Percentiles rank a stretch among this genome's conserved stretches.
phyloP scores from a whole-genome alignment of 2,797 vertebrate species.

The Champsocephalus gunnari region DNA sequence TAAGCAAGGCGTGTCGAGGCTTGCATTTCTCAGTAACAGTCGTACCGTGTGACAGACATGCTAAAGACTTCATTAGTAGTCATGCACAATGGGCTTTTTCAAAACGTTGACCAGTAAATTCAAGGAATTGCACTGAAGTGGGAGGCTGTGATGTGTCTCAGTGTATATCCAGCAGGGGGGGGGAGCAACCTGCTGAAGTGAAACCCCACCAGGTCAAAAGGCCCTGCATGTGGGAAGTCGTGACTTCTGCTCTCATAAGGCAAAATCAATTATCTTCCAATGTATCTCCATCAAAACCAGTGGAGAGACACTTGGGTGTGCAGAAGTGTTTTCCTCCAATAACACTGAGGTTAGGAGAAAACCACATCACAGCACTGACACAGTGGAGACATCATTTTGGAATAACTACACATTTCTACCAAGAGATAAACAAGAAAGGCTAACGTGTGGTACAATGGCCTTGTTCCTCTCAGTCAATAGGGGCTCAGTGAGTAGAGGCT shows the following conservation, averaged over 20 bases:
- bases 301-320: not conserved
- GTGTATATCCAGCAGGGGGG: not conserved
- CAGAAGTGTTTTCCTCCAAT: not conserved
- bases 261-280: not conserved
- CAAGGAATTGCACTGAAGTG: not conserved
- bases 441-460: slow-evolving; percentile 7
- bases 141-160: not conserved
- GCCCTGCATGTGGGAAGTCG: not conserved
- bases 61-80: not conserved
- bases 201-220: not conserved
- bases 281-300: not conserved
- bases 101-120: not conserved
- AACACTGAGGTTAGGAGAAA: not conserved
- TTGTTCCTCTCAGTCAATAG: not conserved
- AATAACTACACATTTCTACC: not conserved
- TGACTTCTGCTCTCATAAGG: not conserved
- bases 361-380: not conserved
- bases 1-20: not conserved
- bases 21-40: not conserved
- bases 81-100: not conserved
- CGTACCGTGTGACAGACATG: not conserved
- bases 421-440: not conserved
- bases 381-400: not conserved
- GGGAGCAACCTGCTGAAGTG: not conserved
- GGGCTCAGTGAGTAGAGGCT: too few species aligned